Conservation (phyloP, 2,888 invertebrate genomes). For the Lamproptera curius region DNA sequence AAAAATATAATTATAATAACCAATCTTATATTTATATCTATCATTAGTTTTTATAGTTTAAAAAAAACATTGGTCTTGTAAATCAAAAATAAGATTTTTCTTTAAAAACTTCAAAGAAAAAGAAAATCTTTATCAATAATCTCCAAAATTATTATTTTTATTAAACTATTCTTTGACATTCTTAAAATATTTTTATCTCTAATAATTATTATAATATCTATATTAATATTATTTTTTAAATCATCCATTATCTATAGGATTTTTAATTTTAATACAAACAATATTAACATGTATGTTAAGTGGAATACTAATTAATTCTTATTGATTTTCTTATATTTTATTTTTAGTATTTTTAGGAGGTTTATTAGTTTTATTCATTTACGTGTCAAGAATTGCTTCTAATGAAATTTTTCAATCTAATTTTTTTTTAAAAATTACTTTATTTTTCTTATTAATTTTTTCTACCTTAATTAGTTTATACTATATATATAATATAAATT, state of each 20-base stretch:
- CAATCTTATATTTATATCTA: slow-evolving; percentile 42
- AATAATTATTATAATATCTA: background rate
- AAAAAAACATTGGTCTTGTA: slow-evolving; percentile 83
- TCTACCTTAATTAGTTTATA: slow-evolving; percentile 35
- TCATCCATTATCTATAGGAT: background rate
- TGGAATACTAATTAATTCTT: background rate
- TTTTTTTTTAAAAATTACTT: slow-evolving; percentile 37
- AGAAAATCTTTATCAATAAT: slow-evolving; percentile 78
- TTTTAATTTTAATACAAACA: background rate
- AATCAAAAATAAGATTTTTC: slow-evolving; percentile 76
- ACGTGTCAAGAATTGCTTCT: background rate
- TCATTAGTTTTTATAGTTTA: slow-evolving; percentile 82
- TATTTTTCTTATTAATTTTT: slow-evolving; percentile 33
- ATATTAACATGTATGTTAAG: background rate
- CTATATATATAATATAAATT: slow-evolving; percentile 41
- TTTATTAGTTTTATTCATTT: background rate
- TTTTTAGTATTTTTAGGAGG: background rate
- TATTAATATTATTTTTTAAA: background rate
- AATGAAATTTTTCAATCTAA: slow-evolving; percentile 1
- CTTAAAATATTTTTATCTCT: background rate
- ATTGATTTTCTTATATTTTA: background rate
- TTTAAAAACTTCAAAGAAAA: slow-evolving; percentile 80
- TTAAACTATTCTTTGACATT: slow-evolving; percentile 77
- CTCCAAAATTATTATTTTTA: slow-evolving; percentile 84
- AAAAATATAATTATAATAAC: slow-evolving; percentile 44